A percentile compares a stretch with the other conserved stretches of the same genome.
These are phyloP conservation scores for Heliconius eleuchia DNA, from an alignment of 1,140 invertebrate species.

Conservation along the genomic window DNA sequence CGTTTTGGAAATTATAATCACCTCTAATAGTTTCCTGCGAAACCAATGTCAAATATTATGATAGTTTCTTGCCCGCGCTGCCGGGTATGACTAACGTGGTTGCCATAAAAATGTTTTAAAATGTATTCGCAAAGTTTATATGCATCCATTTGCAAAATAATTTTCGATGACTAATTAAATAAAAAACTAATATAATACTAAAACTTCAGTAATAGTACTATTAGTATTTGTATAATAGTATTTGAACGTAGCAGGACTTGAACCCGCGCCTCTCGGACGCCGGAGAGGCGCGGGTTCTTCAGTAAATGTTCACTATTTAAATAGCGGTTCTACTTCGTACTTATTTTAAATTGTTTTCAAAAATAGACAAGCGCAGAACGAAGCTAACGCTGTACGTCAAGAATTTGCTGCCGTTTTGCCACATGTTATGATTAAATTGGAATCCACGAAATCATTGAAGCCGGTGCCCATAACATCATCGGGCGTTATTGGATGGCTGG, in stretches of 20 bases:
- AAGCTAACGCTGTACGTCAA: constrained; percentile 54
- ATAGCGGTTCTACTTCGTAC: neutral
- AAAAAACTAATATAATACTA: too few species aligned
- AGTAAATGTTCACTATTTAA: neutral
- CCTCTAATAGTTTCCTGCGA: constrained; percentile 29
- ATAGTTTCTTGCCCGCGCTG: constrained; percentile 24
- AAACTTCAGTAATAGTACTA: too few species aligned
- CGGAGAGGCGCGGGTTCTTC: too few species aligned
- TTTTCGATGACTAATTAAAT: too few species aligned
- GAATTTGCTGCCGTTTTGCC: constrained; percentile 50
- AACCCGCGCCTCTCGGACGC: too few species aligned
- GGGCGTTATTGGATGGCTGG: constrained; percentile 68
- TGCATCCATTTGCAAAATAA: too few species aligned
- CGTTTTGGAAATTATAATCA: constrained; percentile 50
- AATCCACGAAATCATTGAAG: constrained; percentile 57
- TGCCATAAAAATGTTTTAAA: constrained; percentile 20
- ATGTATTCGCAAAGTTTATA: neutral
- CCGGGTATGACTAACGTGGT: constrained; percentile 28
- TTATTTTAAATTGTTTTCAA: neutral
- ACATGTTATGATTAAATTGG: constrained; percentile 45
- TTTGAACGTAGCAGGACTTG: too few species aligned
- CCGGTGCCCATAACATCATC: constrained; percentile 67
- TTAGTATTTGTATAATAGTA: too few species aligned
- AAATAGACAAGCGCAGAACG: constrained; percentile 50
- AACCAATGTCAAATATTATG: constrained; percentile 39